Evolutionary conservation across 2,113 vertebrate genomes (phyloP).

Genomic region (Struthidea cinerea): DNA sequence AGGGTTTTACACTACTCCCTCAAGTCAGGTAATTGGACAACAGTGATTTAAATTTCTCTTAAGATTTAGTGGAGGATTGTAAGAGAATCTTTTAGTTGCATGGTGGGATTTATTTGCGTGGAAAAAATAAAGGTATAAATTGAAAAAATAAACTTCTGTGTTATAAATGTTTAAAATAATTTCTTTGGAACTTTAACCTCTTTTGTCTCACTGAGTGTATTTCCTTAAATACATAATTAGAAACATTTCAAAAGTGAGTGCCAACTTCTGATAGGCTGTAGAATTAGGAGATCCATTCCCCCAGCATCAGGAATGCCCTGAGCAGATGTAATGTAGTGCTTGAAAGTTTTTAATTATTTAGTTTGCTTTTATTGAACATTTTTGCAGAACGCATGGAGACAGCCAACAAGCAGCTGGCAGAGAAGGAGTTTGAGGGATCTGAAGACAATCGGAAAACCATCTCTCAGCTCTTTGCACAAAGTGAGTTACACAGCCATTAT

Average conservation of each 20-base stretch:
- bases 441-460: constrained; percentile 97
- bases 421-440: constrained; percentile 92
- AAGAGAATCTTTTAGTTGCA: not conserved
- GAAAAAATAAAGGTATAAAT: not conserved
- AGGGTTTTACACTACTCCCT: not conserved
- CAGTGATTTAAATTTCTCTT: not conserved
- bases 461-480: constrained; percentile 92
- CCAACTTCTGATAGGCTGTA: not conserved
- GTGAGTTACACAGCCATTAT: constrained; percentile 71
- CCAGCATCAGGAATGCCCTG: not conserved
- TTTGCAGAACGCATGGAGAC: constrained; percentile 93
- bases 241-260: not conserved
- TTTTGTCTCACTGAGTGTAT: not conserved
- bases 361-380: not conserved
- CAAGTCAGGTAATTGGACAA: not conserved
- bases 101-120: not conserved
- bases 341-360: not conserved
- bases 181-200: not conserved
- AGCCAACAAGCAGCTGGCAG: constrained; percentile 93
- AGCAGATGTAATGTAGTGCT: not conserved
- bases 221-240: not conserved
- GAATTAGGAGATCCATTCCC: not conserved
- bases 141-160: not conserved
- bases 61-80: not conserved
- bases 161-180: not conserved